phyloP scores from a whole-genome alignment of 2,797 vertebrate genomes.

The Dendrocincla fuliginosa region DNA sequence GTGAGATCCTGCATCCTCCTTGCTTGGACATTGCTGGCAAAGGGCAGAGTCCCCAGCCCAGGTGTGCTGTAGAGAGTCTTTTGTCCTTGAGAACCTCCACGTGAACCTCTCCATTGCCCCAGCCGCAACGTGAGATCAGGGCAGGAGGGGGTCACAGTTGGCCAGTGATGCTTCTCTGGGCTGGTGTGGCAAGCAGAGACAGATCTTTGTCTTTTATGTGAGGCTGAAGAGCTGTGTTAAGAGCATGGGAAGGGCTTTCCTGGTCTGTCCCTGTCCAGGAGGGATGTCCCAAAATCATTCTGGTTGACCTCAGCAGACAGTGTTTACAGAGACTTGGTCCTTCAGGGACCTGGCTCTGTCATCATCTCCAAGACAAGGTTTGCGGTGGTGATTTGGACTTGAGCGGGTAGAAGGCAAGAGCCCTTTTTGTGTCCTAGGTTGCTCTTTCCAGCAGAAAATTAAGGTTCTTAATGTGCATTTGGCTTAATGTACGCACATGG shows the following conservation, averaged over 20 bases:
- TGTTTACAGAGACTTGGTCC: neutral
- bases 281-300: neutral
- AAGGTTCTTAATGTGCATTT: conserved; percentile 55
- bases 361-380: neutral
- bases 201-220: neutral
- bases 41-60: neutral
- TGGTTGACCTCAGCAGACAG: fast-evolving
- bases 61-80: neutral
- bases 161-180: neutral
- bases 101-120: neutral
- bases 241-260: neutral
- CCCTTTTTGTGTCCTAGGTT: conserved; percentile 26
- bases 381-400: neutral
- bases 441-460: conserved; percentile 60
- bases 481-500: neutral
- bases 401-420: neutral
- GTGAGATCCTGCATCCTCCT: neutral
- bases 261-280: neutral
- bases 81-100: neutral
- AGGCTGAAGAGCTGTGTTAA: neutral
- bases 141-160: fast-evolving
- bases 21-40: neutral
- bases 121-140: fast-evolving
- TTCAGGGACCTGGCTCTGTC: neutral
- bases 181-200: neutral